Evolutionary conservation across 2,797 vertebrate genomes (phyloP).

Genomic region (Decapterus maruadsi): DNA sequence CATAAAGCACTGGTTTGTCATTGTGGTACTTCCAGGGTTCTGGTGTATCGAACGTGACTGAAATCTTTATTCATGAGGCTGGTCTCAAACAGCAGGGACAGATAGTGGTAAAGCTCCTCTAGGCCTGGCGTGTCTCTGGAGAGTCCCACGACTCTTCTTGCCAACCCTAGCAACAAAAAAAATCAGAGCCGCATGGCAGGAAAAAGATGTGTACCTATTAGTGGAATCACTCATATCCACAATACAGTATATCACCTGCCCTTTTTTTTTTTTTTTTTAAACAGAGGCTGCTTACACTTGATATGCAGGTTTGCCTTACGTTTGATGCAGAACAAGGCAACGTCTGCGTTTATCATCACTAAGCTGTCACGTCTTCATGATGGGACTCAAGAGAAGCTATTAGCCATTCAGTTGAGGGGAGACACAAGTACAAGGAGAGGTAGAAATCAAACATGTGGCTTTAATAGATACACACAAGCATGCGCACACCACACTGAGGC

Average conservation of each 20-base stretch:
- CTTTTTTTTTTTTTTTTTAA: conserved; percentile 19
- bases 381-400: conserved; percentile 92
- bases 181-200: conserved; percentile 65
- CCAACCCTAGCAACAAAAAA: conserved; percentile 64
- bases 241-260: conserved; percentile 63
- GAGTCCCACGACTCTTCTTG: conserved; percentile 63
- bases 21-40: conserved; percentile 76
- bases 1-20: conserved; percentile 83
- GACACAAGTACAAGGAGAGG: conserved; percentile 88
- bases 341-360: conserved; percentile 93
- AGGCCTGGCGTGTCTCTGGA: conserved; percentile 74
- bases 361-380: conserved; percentile 91
- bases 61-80: conserved; percentile 84
- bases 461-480: conserved; percentile 85
- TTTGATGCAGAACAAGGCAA: conserved; percentile 89
- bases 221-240: conserved; percentile 64
- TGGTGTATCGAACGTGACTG: conserved; percentile 80
- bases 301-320: conserved; percentile 80
- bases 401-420: conserved; percentile 90
- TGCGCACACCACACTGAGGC: conserved; percentile 15
- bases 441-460: conserved; percentile 94
- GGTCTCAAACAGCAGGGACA: conserved; percentile 80
- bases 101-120: conserved; percentile 79
- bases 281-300: conserved; percentile 58
- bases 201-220: conserved; percentile 74